Conservation (phyloP, 1,140 invertebrate genomes). For the Drosophila tristis region DNA sequence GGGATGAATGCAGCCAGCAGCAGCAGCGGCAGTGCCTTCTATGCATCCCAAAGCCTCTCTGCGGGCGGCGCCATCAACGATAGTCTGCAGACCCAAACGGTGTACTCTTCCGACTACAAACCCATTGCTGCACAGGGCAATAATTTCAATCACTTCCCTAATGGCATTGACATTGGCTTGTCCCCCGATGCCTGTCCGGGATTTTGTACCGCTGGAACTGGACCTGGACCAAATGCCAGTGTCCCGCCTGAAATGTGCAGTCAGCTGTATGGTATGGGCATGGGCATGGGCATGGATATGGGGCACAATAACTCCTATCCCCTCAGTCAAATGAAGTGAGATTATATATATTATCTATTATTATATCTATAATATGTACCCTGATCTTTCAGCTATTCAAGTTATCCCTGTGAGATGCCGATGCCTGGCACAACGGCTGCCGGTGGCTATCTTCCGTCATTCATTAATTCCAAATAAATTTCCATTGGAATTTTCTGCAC, state of each 20-base stretch:
- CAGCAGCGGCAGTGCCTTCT: background rate
- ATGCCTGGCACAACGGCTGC: background rate
- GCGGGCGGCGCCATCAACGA: conserved; percentile 14
- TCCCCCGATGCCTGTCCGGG: conserved; percentile 16
- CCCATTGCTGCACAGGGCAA: conserved; percentile 26
- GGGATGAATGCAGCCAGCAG: conserved; percentile 6
- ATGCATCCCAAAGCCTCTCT: background rate
- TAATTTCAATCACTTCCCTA: conserved; percentile 47
- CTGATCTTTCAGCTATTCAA: conserved; percentile 20
- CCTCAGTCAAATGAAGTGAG: conserved; percentile 34
- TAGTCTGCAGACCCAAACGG: conserved; percentile 36
- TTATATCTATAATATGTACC: background rate
- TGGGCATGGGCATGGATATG: conserved; percentile 20
- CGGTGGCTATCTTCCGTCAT: background rate
- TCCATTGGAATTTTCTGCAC: background rate
- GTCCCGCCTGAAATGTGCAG: conserved; percentile 34
- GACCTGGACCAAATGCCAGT: background rate
- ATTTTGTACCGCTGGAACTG: conserved; percentile 4
- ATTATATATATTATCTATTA: no score
- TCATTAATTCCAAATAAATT: background rate
- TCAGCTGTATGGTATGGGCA: conserved; percentile 32
- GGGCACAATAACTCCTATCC: conserved; percentile 16
- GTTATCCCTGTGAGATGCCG: conserved; percentile 22
- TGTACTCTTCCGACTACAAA: conserved; percentile 41
- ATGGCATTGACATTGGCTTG: conserved; percentile 33